These are phyloP conservation scores for Tachypleus tridentatus DNA, from an alignment of 1,140 invertebrate genomes.

Conservation along the genomic window DNA sequence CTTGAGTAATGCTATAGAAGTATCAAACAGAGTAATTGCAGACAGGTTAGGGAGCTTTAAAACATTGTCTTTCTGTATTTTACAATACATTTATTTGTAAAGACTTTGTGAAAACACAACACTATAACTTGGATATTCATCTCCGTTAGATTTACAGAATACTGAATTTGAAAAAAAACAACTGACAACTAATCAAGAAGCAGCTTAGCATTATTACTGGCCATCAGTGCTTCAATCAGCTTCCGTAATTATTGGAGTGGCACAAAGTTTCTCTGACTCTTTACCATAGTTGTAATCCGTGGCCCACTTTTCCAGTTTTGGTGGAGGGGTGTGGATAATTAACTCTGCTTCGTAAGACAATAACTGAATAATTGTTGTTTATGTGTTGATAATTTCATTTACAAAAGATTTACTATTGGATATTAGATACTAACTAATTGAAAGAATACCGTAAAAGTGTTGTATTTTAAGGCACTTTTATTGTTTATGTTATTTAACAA, in stretches of 20 bases:
- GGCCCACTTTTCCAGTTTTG: too few relatives aligned
- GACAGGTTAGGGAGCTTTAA: conserved; percentile 41
- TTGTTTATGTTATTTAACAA: not conserved
- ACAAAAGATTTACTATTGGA: too few relatives aligned
- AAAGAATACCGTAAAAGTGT: not conserved
- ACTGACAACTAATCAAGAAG: not conserved
- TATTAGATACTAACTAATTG: not conserved
- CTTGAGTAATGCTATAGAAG: conserved; percentile 75
- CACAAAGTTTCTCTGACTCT: too few relatives aligned
- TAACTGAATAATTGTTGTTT: too few relatives aligned
- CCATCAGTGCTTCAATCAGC: not conserved
- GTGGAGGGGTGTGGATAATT: too few relatives aligned
- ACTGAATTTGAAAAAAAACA: not conserved
- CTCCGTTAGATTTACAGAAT: not conserved
- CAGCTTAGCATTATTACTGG: not conserved
- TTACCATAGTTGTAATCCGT: too few relatives aligned
- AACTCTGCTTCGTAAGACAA: too few relatives aligned
- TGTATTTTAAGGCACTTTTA: not conserved
- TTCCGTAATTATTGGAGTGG: too few relatives aligned
- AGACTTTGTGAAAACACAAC: too few relatives aligned
- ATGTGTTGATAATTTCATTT: too few relatives aligned
- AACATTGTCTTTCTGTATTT: too few relatives aligned
- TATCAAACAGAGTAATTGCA: conserved; percentile 87
- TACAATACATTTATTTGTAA: too few relatives aligned
- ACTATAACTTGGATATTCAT: not conserved